These are phyloP conservation scores for Etheostoma perlongum DNA, from an alignment of 2,797 vertebrate species.

Conservation along the genomic window DNA sequence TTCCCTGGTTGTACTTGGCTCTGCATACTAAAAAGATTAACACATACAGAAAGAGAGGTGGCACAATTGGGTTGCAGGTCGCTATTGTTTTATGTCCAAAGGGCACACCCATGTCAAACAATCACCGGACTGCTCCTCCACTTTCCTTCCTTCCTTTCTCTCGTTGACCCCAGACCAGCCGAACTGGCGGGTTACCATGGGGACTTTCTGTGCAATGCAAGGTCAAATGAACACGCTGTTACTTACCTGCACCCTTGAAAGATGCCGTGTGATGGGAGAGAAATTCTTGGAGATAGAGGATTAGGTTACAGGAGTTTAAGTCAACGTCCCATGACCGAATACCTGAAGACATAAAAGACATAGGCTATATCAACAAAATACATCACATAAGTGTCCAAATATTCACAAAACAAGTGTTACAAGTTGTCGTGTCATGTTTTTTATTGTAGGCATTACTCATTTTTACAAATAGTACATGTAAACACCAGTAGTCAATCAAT, in stretches of 20 bases:
- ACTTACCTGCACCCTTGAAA: slow-evolving; percentile 86
- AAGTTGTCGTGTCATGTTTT: background rate
- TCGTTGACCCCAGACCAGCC: slow-evolving; percentile 37
- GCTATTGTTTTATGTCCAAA: slow-evolving; percentile 64
- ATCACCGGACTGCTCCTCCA: slow-evolving; percentile 57
- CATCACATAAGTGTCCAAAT: background rate
- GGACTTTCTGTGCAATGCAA: slow-evolving; percentile 10
- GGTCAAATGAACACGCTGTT: background rate
- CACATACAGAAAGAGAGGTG: slow-evolving; percentile 19
- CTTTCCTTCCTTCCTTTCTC: slow-evolving; percentile 77
- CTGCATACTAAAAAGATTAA: slow-evolving; percentile 13
- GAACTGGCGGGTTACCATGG: slow-evolving; percentile 50
- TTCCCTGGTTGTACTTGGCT: slow-evolving; percentile 6
- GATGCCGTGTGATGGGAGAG: slow-evolving; percentile 90
- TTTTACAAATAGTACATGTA: background rate
- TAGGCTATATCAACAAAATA: background rate
- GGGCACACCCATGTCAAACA: slow-evolving; percentile 75
- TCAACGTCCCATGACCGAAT: slow-evolving; percentile 93
- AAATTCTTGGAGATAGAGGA: slow-evolving; percentile 90
- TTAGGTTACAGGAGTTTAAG: slow-evolving; percentile 88
- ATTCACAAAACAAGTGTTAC: background rate
- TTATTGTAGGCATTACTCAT: background rate
- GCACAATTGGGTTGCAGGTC: slow-evolving; percentile 39
- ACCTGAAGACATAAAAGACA: slow-evolving; percentile 75
- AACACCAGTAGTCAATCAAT: background rate